These are phyloP conservation scores for Mirounga angustirostris DNA, from an alignment of 2,113 vertebrate genomes.

Conservation along the genomic window DNA sequence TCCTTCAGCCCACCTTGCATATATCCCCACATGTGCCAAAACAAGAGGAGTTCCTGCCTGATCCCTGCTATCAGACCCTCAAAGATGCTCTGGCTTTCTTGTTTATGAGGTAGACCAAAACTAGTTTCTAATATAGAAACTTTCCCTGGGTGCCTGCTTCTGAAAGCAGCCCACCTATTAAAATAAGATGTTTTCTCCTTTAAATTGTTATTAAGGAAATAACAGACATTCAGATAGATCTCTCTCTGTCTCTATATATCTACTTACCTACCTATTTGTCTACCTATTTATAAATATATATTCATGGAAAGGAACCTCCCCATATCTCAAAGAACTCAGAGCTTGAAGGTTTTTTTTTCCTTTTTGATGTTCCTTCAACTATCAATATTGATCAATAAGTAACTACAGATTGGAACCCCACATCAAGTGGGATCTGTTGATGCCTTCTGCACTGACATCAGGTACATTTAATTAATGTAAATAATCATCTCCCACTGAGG, in stretches of 20 bases:
- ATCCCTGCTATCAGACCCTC: not conserved
- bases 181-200: not conserved
- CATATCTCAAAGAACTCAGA: not conserved
- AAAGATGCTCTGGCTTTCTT: not conserved
- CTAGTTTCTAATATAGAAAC: not conserved
- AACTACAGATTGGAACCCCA: not conserved
- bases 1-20: accelerated
- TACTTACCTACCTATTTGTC: not conserved
- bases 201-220: not conserved
- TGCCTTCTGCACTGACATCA: not conserved
- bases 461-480: not conserved
- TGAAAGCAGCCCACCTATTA: not conserved
- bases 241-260: not conserved
- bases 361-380: not conserved
- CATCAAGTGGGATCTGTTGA: not conserved
- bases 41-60: not conserved
- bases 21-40: not conserved
- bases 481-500: not conserved
- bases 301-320: not conserved
- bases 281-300: not conserved
- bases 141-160: not conserved
- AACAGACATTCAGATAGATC: not conserved
- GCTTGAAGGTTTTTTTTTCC: not conserved
- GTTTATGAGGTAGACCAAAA: not conserved
- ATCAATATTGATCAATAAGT: not conserved